Evolutionary conservation across 2,113 vertebrate species (phyloP), one percentile per base, ranked within the genome.

Genomic region (Carassius auratus): DNA sequence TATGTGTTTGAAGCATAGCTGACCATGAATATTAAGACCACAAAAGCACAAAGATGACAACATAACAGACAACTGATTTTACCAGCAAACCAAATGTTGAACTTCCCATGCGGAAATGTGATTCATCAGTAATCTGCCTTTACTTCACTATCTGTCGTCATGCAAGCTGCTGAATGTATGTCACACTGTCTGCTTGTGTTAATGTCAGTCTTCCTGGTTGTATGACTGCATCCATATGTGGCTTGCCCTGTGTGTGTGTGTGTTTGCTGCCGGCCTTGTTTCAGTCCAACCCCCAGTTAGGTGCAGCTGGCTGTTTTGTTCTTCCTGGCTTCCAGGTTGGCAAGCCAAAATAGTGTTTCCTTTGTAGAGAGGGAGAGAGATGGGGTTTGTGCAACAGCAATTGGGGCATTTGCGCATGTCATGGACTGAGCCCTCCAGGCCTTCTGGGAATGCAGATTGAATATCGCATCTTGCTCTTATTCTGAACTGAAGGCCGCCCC

Each of bases 381-480:
- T 71, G 26, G 80, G 80, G 75, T 83, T 87, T 89, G 83, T 57
- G 59, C 88, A 86, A 81, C 78, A 78, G 87, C 76, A 64, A 42
- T 64, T 74, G 64, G 86, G 87, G 89, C 83, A 12, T 83, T 38
- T 57, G 88, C 19, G 33, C 83, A 90, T 84, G 91, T 92, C 92
- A 91, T 91, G 81, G 89, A 92, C 50, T 48, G 90, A 91, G 88
- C 90, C 89, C 86, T 91, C 76, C 81, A 91, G 89, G 85, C 91
- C 88, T 87, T 92, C 48, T 84, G 15, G 90, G 93, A 93, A 94
- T 94, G 93, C 92, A 94, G 91, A 94, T 95, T 93, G 86, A 93
- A 93, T 94, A 90, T 95, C 92, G 79, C 84, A 84, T 89, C 90
- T 86, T 74, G 84, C 73, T 88, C 66, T 87, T 86, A 0, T 19